Evolutionary conservation across 2,113 vertebrate species (phyloP).

Genomic region (Thamnaconus septentrionalis): DNA sequence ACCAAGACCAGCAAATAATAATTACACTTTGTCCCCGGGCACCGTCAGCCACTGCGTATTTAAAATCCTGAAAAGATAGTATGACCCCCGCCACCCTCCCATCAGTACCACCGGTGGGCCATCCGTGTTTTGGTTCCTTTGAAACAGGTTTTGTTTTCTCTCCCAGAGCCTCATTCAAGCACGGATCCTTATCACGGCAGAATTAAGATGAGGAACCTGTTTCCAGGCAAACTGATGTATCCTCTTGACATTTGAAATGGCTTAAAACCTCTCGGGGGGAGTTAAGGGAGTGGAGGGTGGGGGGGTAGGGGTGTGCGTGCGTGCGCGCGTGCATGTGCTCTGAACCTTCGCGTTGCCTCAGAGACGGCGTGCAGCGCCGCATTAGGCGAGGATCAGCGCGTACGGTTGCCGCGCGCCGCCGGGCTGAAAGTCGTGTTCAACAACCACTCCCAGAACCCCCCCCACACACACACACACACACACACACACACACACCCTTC

Average conservation of each 20-base stretch:
- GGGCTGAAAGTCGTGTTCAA: conserved; percentile 25
- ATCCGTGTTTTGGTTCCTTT: conserved; percentile 21
- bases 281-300: conserved; percentile 11
- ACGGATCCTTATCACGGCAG: neutral
- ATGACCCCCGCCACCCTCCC: neutral
- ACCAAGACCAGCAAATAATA: conserved; percentile 5
- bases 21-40: conserved; percentile 32
- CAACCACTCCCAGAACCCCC: conserved; percentile 25
- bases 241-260: conserved; percentile 67
- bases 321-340: conserved; percentile 28
- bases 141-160: neutral
- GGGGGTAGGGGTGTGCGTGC: conserved; percentile 14
- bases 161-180: neutral
- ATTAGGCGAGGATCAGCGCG: conserved; percentile 42
- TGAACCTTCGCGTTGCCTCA: conserved; percentile 29
- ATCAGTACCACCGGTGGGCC: conserved; percentile 12
- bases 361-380: conserved; percentile 19
- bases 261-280: conserved; percentile 51
- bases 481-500: neutral
- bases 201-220: conserved; percentile 45
- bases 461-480: conserved; percentile 20
- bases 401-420: conserved; percentile 16
- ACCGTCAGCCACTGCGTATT: conserved; percentile 4
- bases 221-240: conserved; percentile 52
- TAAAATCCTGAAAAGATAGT: conserved; percentile 5